Percentiles rank a stretch among this genome's conserved stretches.
Conservation (phyloP, 1,140 invertebrate species). For the Xylocopa sonorina region DNA sequence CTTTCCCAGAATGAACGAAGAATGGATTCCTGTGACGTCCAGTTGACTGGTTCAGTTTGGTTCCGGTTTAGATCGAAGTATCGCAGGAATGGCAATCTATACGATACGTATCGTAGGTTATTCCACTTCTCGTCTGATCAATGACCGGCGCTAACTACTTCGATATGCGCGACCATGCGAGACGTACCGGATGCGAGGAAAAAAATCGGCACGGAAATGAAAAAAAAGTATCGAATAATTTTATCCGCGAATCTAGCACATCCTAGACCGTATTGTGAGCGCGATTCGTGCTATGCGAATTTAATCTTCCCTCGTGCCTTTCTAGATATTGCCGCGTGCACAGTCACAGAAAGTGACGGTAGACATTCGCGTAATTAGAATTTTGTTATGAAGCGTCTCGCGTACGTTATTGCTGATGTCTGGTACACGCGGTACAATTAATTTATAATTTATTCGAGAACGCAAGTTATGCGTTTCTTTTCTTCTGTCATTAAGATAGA, state of each 20-base stretch:
- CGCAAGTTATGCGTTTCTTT: too few relatives aligned
- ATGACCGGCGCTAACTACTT: slow-evolving; percentile 44
- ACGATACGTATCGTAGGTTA: not conserved
- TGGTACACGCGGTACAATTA: not conserved
- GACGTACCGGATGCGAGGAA: not conserved
- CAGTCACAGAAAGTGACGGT: not conserved
- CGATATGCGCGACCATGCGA: not conserved
- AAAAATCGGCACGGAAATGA: not conserved
- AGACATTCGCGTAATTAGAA: not conserved
- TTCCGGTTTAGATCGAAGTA: too few relatives aligned
- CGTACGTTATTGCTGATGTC: not conserved
- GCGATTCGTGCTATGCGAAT: not conserved
- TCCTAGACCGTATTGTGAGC: not conserved
- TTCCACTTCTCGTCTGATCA: slow-evolving; percentile 32
- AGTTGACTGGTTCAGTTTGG: not conserved
- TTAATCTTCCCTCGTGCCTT: slow-evolving; percentile 17
- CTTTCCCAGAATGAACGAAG: not conserved
- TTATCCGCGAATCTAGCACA: slow-evolving; percentile 14
- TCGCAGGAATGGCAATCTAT: too few relatives aligned
- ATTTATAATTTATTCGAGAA: too few relatives aligned
- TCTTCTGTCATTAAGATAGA: too few relatives aligned
- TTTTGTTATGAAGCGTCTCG: not conserved
- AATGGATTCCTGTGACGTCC: not conserved
- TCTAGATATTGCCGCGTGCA: not conserved
- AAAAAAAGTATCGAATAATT: not conserved